Evolutionary conservation across 1,140 invertebrate species (phyloP).

Genomic region (Camponotus vicinus): DNA sequence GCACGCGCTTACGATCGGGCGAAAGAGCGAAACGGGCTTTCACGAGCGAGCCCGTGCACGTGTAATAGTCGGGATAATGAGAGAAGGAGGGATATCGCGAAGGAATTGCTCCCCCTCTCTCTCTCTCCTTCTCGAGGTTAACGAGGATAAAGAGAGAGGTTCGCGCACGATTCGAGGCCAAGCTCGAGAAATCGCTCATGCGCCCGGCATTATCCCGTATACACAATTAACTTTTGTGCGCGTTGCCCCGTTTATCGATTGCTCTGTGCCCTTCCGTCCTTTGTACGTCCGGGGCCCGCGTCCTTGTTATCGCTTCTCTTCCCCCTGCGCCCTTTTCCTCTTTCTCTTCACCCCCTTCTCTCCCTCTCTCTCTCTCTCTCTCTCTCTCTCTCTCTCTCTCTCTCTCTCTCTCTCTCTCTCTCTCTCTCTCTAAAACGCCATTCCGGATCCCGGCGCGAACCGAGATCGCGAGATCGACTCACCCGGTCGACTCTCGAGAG

Average conservation of each 20-base stretch:
- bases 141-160: slow-evolving; percentile 53
- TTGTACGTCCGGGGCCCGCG: not conserved
- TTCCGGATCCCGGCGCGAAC: slow-evolving; percentile 28
- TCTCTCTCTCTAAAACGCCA: not conserved
- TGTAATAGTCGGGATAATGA: slow-evolving; percentile 47
- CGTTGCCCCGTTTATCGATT: not conserved
- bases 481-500: slow-evolving; percentile 48
- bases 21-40: slow-evolving; percentile 29
- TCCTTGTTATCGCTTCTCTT: slow-evolving; percentile 38
- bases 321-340: not conserved
- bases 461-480: slow-evolving; percentile 46
- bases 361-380: not conserved
- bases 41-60: not conserved
- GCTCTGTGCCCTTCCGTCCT: slow-evolving; percentile 8
- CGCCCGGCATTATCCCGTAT: slow-evolving; percentile 14
- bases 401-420: not conserved
- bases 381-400: not conserved
- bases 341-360: no score
- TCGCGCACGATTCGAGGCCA: slow-evolving; percentile 49
- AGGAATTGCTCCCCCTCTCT: not conserved
- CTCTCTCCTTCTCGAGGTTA: slow-evolving; percentile 36
- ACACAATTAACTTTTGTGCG: slow-evolving; percentile 52
- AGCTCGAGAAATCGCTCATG: slow-evolving; percentile 57
- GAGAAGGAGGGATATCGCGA: slow-evolving; percentile 20
- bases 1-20: slow-evolving; percentile 20